phyloP scores from a whole-genome alignment of 37 sponge, comb jelly and placozoan species.

The Agelas oroides region DNA sequence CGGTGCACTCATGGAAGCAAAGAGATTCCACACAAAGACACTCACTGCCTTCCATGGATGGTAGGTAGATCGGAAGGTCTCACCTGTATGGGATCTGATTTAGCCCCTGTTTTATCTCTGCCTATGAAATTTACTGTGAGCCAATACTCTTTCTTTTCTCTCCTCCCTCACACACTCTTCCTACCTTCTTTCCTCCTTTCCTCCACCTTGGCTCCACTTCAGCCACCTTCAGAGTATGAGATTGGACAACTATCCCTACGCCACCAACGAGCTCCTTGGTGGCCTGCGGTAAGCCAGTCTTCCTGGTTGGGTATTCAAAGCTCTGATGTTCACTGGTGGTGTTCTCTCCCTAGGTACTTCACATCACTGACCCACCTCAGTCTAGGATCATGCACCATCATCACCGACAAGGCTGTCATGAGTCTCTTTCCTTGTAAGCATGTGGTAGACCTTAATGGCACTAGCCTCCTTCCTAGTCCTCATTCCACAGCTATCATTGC shows the following conservation, averaged over 20 bases:
- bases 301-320: too few species aligned
- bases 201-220: too few species aligned
- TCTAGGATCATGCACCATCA: constrained; percentile 44
- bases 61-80: too few species aligned
- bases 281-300: constrained; percentile 26
- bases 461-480: too few species aligned
- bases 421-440: constrained; percentile 64
- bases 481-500: too few species aligned
- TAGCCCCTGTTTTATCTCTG: background rate
- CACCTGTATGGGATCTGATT: too few species aligned
- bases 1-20: constrained; percentile 29
- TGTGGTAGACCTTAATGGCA: too few species aligned
- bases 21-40: constrained; percentile 58
- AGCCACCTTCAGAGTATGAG: constrained; percentile 39
- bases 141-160: too few species aligned
- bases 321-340: background rate
- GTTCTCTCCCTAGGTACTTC: constrained; percentile 37
- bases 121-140: too few species aligned
- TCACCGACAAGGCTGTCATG: constrained; percentile 59
- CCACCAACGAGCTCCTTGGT: constrained; percentile 61
- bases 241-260: constrained; percentile 55
- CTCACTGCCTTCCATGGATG: constrained; percentile 59
- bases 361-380: constrained; percentile 43
- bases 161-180: too few species aligned
- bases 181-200: background rate